Evolutionary conservation across 2,797 vertebrate species (phyloP).

Genomic region (Sebastes itinus): DNA sequence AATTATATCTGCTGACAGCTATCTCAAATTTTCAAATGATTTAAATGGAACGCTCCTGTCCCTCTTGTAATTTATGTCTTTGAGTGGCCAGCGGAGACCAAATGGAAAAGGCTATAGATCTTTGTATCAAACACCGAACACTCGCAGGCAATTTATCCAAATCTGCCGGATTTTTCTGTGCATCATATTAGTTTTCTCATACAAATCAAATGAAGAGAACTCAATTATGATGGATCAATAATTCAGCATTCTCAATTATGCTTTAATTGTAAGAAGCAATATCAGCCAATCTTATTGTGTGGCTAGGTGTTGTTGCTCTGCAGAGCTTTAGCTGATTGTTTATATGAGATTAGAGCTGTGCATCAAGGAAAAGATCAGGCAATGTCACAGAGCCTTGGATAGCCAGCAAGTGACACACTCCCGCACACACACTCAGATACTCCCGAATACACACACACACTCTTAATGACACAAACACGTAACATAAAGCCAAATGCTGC

Average conservation of each 20-base stretch:
- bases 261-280: constrained; percentile 80
- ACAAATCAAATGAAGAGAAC: constrained; percentile 75
- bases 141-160: constrained; percentile 65
- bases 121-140: constrained; percentile 46
- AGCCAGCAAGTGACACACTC: constrained; percentile 68
- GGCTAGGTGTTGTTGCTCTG: constrained; percentile 76
- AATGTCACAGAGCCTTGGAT: constrained; percentile 76
- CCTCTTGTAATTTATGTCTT: constrained; percentile 46
- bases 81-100: constrained; percentile 57
- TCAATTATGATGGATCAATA: constrained; percentile 81
- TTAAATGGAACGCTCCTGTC: constrained; percentile 54
- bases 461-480: constrained; percentile 79
- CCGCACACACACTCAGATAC: constrained; percentile 44
- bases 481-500: constrained; percentile 84
- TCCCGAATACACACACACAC: constrained; percentile 40
- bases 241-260: constrained; percentile 80
- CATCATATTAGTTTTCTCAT: constrained; percentile 70
- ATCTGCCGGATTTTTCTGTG: constrained; percentile 67
- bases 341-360: constrained; percentile 77
- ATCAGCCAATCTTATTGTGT: constrained; percentile 77
- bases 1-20: constrained; percentile 71
- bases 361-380: constrained; percentile 77
- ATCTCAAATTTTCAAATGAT: constrained; percentile 55
- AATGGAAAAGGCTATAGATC: constrained; percentile 44
- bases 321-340: constrained; percentile 80